Conservation (phyloP, 2,888 invertebrate genomes). For the Diogma glabrata region DNA sequence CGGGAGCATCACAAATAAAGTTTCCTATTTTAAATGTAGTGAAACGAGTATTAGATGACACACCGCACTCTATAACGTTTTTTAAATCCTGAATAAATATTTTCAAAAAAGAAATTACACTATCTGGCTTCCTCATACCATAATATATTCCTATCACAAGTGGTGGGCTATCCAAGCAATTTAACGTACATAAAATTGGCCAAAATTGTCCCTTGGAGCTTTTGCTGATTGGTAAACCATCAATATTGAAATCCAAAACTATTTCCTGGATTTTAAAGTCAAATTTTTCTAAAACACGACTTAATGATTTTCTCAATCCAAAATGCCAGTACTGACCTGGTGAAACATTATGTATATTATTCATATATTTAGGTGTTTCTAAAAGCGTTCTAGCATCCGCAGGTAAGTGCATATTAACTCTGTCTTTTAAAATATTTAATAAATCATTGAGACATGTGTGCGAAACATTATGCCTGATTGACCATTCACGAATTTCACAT, state of each 20-base stretch:
- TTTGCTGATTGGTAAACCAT: constrained; percentile 7
- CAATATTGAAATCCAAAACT: constrained; percentile 7
- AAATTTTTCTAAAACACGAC: background rate
- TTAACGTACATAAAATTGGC: background rate
- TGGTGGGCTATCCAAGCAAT: background rate
- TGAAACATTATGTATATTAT: background rate
- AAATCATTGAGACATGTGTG: constrained; percentile 6
- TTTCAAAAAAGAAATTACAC: too few relatives aligned
- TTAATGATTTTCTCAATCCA: background rate
- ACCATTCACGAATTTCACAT: too few relatives aligned
- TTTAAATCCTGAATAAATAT: constrained; percentile 6
- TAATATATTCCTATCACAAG: constrained; percentile 10
- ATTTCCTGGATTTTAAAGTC: background rate
- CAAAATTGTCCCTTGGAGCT: constrained; percentile 9
- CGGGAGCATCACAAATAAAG: background rate
- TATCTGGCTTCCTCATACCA: constrained; percentile 7
- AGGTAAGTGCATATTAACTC: too few relatives aligned
- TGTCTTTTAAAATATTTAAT: constrained; percentile 3
- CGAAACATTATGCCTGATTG: too few relatives aligned
- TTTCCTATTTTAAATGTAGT: background rate
- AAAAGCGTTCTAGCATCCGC: constrained; percentile 9
- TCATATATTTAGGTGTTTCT: background rate
- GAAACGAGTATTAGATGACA: background rate
- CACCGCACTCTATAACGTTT: background rate
- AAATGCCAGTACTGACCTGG: constrained; percentile 10